A percentile compares a stretch with the other conserved stretches of the same genome.
phyloP scores from a whole-genome alignment of 2,113 vertebrate genomes.

The Bubo scandiacus region DNA sequence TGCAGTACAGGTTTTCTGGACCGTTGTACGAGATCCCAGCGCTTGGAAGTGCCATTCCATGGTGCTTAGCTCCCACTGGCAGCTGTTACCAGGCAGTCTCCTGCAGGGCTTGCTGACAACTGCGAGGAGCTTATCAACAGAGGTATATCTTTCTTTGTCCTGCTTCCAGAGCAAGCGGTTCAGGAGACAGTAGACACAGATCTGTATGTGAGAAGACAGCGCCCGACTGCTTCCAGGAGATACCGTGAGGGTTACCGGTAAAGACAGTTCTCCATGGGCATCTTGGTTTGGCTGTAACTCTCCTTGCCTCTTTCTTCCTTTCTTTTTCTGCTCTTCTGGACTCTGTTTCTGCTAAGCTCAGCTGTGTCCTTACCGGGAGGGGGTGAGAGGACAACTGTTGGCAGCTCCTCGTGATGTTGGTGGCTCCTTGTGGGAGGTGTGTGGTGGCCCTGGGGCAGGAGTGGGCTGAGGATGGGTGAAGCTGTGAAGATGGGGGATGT shows the following conservation, averaged over 20 bases:
- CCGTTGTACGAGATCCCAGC: neutral
- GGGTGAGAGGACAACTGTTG: neutral
- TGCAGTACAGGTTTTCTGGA: neutral
- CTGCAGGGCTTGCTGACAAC: neutral
- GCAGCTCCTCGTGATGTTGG: neutral
- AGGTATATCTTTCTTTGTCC: neutral
- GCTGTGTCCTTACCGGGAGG: rapidly evolving
- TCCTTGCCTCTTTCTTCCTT: neutral
- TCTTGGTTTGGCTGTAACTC: neutral
- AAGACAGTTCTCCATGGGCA: neutral
- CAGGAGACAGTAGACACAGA: constrained; percentile 49
- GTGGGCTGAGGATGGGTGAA: neutral
- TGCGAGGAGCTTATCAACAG: neutral
- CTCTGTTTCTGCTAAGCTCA: neutral
- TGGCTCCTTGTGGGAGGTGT: neutral
- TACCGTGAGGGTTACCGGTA: neutral
- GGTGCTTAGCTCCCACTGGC: neutral
- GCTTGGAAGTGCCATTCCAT: neutral
- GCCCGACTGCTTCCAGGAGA: neutral
- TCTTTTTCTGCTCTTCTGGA: neutral
- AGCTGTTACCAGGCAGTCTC: neutral
- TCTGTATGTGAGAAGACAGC: neutral
- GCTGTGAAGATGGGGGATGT: neutral
- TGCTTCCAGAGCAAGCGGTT: constrained; percentile 57
- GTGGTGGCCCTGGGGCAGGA: neutral